Evolutionary conservation across 1,140 invertebrate genomes (phyloP), one percentile per base, ranked within the genome.

Genomic region (Thaumetopoea pityocampa): DNA sequence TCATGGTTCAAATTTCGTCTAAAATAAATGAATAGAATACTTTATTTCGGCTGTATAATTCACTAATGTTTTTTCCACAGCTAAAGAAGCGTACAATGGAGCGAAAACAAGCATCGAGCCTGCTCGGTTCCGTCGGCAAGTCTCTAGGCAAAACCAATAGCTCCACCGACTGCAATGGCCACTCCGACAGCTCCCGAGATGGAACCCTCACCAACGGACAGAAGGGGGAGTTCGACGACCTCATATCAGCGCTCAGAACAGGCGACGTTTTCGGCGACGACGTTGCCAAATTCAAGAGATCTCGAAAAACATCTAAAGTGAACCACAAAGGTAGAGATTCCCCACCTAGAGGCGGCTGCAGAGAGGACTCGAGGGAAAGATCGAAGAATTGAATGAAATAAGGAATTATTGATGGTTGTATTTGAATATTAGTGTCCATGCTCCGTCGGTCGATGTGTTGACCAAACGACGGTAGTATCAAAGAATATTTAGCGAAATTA

Each of bases 251-350:
- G 0, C 82, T 99, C 8, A 86, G 97, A 60, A 98, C 96, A 0
- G 98, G 97, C 0, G 97, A 99, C 70, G 96, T 99, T 0, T 99
- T 99, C 72, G 96, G 96, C 0, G 97, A 99, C 72, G 97, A 99
- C 70, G 94, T 98, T 48, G 95, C 94, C 15, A 96, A 96, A 72
- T 94, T 96, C 77, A 95, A 96, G 53, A 84, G 95, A 19, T 94
- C 91, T 5, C 87, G 92, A 34, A 91, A 92, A 58, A 86, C 88
- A 1, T 87, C 88, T 0, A 91, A 90, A 47, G 85, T 88, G 9
- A 85, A 82, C 40, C 86, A 88, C 17, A 85, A 83, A 46, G 83
- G 84, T 0, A 37, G 84, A 1, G 87, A 87, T 45, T 90, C 89
- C 0, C 89, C 89, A 0, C 88, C 91, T 0, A 79, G 89, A 34